Evolutionary conservation across 2,888 invertebrate species (phyloP).

Genomic region (Plebejus melissa): DNA sequence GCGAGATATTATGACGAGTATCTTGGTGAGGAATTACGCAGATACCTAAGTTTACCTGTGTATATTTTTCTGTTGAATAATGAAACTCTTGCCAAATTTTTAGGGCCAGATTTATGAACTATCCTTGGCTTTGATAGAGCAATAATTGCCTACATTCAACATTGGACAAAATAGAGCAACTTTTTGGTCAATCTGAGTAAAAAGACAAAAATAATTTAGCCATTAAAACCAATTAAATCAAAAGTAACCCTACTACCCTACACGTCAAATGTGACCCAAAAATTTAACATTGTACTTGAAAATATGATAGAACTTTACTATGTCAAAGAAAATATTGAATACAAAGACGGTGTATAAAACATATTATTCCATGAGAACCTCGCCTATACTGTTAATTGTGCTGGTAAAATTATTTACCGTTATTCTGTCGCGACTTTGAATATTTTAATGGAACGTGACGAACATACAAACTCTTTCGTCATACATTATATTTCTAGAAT

Average conservation of each 20-base stretch:
- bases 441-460: conserved; percentile 55
- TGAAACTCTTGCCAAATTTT: not conserved
- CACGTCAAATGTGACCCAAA: not conserved
- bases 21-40: not conserved
- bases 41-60: not conserved
- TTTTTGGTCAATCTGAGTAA: not conserved
- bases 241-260: not conserved
- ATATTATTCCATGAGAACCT: conserved; percentile 11
- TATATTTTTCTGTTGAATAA: not conserved
- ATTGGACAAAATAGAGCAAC: not conserved
- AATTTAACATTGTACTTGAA: not conserved
- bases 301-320: not conserved
- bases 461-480: conserved; percentile 41
- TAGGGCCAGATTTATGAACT: not conserved
- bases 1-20: not conserved
- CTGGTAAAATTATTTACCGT: conserved; percentile 50
- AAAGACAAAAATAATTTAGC: not conserved
- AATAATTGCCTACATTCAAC: not conserved
- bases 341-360: not conserved
- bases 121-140: not conserved
- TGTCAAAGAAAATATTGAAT: not conserved
- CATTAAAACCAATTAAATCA: not conserved
- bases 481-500: conserved; percentile 5
- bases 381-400: conserved; percentile 9
- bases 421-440: conserved; percentile 56